Evolutionary conservation across 2,113 vertebrate genomes (phyloP).

Genomic region (Uria lomvia): DNA sequence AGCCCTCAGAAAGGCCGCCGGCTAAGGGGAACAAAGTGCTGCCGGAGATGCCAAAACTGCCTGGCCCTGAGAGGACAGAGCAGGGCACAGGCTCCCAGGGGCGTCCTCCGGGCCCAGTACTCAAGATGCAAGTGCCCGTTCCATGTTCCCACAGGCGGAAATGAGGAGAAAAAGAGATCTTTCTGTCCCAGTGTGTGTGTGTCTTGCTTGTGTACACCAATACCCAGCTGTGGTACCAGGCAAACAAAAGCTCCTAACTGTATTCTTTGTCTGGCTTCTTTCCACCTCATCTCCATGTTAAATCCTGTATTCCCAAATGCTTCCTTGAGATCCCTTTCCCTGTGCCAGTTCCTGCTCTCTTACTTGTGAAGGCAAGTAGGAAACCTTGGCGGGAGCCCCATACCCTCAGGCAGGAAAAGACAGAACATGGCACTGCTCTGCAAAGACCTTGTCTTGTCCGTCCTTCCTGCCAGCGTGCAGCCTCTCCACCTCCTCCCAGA

Average conservation of each 20-base stretch:
- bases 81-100: neutral
- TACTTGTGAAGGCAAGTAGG: neutral
- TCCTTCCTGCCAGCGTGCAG: rapidly evolving
- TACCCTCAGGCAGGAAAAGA: neutral
- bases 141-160: rapidly evolving
- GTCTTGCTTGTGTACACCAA: neutral
- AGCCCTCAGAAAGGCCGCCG: neutral
- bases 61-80: neutral
- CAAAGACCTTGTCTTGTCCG: rapidly evolving
- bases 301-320: neutral
- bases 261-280: neutral
- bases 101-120: neutral
- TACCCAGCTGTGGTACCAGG: rapidly evolving
- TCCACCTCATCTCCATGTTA: neutral
- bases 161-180: neutral
- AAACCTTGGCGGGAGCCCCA: neutral
- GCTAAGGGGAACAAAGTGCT: rapidly evolving
- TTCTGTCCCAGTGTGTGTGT: rapidly evolving
- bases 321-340: neutral
- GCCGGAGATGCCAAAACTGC: neutral
- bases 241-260: neutral
- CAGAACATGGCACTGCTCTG: neutral
- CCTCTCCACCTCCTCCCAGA: neutral
- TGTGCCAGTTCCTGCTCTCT: neutral
- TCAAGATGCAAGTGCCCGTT: neutral